phyloP scores from a whole-genome alignment of 2,113 vertebrate genomes.

The Phasianus colchicus region DNA sequence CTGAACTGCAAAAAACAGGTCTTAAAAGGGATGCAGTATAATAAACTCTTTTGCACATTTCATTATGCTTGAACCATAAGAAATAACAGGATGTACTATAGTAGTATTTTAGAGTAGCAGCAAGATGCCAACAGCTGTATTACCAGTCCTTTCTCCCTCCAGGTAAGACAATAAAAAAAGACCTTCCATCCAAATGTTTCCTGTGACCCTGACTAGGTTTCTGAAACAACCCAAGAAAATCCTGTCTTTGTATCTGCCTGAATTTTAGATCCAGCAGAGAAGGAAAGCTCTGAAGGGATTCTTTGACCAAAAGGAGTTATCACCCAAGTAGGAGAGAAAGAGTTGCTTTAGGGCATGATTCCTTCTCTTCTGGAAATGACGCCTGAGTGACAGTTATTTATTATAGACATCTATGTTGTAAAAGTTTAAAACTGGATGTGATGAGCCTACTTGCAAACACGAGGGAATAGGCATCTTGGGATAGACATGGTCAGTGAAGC shows the following conservation, averaged over 20 bases:
- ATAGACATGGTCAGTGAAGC: not conserved
- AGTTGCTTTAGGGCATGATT: fast-evolving
- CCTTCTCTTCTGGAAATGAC: not conserved
- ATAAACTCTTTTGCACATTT: not conserved
- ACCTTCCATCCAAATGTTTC: not conserved
- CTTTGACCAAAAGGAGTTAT: not conserved
- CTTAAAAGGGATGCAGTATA: not conserved
- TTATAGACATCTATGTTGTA: not conserved
- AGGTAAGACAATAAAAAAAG: not conserved
- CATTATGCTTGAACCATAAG: not conserved
- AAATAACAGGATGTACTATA: not conserved
- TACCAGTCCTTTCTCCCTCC: not conserved
- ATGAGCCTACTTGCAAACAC: not conserved
- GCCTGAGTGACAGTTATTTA: not conserved
- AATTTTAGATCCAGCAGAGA: not conserved
- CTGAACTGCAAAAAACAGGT: slow-evolving; percentile 27
- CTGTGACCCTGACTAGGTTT: not conserved
- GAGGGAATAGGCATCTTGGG: not conserved
- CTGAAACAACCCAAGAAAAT: not conserved
- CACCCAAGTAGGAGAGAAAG: not conserved
- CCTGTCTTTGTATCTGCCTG: not conserved
- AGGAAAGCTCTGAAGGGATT: not conserved
- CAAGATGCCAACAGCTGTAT: not conserved
- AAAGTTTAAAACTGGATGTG: not conserved
- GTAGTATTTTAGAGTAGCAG: not conserved